Base-by-base conservation (phyloP, 2,113 vertebrate species). In the Orcinus orca region DNA sequence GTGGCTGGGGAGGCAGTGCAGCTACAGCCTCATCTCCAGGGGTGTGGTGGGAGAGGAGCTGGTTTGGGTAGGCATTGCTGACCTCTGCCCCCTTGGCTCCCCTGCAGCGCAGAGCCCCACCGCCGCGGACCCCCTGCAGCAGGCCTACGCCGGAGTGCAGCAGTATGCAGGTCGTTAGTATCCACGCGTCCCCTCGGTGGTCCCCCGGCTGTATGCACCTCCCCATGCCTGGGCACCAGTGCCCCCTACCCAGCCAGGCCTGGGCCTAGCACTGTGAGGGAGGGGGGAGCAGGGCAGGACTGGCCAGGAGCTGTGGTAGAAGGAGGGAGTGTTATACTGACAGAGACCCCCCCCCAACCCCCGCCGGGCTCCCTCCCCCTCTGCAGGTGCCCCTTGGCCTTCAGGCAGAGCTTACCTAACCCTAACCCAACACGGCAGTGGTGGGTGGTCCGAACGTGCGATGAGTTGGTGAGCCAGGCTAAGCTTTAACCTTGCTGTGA, bases 101-200 rank as follows among this genome's bases (percentile, higher is more conserved):
- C 99, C 98, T 98, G 98, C 99, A 99, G 99, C 99, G 97, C 99
- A 99, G 98, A 99, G 99, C 98, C 99, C 99, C 98, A 99, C 99
- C 97, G 99, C 99, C 98, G 99, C 99, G 93, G 99, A 99, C 98
- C 99, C 99, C 96, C 99, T 99, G 98, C 99, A 99, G 98, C 99
- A 99, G 99, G 99, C 99, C 98, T 99, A 99, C 98, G 99, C 99
- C 18, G 99, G 99, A 99, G 99, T 99, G 99, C 99, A 99, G 99
- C 99, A 99, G 99, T 99, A 99, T 94, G 99, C 99, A 99, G 99
- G 99, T 99, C 99, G 99, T 99, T 99, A 99, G 99, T 99, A 99
- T 99, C 99, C 98, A 95, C 98, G 97, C 98, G 98, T 98, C 98
- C 98, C 96, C 98, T 97, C 95, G 97, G 98, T 95, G 65, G 93